These are phyloP conservation scores for Dermolepida albohirtum DNA, from an alignment of 2,888 invertebrate species.

Conservation along the genomic window DNA sequence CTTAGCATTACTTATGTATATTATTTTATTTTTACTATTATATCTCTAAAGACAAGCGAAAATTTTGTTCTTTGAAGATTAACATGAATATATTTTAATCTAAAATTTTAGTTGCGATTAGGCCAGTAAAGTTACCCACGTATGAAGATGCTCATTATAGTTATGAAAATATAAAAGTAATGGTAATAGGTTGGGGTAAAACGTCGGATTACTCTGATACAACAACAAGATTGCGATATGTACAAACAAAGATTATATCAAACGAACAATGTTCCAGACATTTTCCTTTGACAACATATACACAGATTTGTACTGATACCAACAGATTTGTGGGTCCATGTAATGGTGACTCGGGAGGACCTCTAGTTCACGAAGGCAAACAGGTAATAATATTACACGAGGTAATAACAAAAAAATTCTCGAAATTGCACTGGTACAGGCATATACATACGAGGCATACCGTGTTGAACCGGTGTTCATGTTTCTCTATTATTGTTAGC, in stretches of 20 bases:
- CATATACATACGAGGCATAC: no score
- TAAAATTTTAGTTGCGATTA: slow-evolving; percentile 27
- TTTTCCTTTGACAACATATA: slow-evolving; percentile 19
- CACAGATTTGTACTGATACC: slow-evolving; percentile 33
- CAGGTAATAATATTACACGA: no score
- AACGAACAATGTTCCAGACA: slow-evolving; percentile 22
- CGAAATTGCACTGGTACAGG: no score
- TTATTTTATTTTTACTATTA: no score
- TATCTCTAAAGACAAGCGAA: no score
- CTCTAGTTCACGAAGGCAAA: slow-evolving; percentile 29
- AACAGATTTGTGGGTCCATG: slow-evolving; percentile 30
- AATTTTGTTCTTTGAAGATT: no score
- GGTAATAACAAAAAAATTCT: no score
- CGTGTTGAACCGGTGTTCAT: no score
- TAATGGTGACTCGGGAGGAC: slow-evolving; percentile 41
- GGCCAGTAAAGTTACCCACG: slow-evolving; percentile 33
- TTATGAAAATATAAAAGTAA: slow-evolving; percentile 31
- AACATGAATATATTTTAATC: background rate
- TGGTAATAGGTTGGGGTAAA: slow-evolving; percentile 42
- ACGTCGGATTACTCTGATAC: slow-evolving; percentile 37
- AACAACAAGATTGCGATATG: slow-evolving; percentile 33
- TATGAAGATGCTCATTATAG: slow-evolving; percentile 25
- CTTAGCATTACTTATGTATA: no score
- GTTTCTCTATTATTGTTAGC: no score
- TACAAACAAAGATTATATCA: slow-evolving; percentile 27